Conservation (phyloP, 2,113 vertebrate genomes). For the Mola mola region DNA sequence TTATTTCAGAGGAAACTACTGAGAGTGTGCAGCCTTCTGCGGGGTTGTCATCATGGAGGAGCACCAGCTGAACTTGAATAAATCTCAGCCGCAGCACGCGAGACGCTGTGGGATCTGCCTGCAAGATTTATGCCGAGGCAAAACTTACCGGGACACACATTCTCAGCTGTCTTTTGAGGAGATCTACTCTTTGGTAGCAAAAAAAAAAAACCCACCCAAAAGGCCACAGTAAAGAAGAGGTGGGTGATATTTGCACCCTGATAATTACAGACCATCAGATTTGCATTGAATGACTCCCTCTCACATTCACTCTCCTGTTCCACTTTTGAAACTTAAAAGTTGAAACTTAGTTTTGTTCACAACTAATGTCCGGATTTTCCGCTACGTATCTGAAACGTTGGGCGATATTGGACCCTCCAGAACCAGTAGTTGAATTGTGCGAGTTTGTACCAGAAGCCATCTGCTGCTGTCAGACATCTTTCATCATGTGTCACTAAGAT, state of each 20-base stretch:
- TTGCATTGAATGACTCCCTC: constrained; percentile 26
- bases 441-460: constrained; percentile 24
- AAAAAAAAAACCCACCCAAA: constrained; percentile 30
- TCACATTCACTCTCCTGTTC: constrained; percentile 25
- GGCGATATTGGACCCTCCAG: constrained; percentile 1
- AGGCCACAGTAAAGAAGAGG: constrained; percentile 62
- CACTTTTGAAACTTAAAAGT: too few species aligned
- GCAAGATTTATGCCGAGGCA: constrained; percentile 48
- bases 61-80: constrained; percentile 57
- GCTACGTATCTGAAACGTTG: background rate
- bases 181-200: constrained; percentile 54
- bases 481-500: constrained; percentile 41
- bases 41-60: constrained; percentile 19
- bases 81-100: constrained; percentile 54
- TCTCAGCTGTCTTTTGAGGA: constrained; percentile 63
- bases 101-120: constrained; percentile 25
- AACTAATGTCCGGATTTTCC: constrained; percentile 2
- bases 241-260: constrained; percentile 62
- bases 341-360: too few species aligned
- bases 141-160: constrained; percentile 61
- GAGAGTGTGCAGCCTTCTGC: constrained; percentile 7
- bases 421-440: constrained; percentile 24
- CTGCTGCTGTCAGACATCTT: constrained; percentile 49
- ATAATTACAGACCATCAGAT: constrained; percentile 58
- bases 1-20: constrained; percentile 14